A percentile compares a stretch with the other conserved stretches of the same genome.
phyloP scores from a whole-genome alignment of 2,113 vertebrate genomes.

The Rhombomys opimus region DNA sequence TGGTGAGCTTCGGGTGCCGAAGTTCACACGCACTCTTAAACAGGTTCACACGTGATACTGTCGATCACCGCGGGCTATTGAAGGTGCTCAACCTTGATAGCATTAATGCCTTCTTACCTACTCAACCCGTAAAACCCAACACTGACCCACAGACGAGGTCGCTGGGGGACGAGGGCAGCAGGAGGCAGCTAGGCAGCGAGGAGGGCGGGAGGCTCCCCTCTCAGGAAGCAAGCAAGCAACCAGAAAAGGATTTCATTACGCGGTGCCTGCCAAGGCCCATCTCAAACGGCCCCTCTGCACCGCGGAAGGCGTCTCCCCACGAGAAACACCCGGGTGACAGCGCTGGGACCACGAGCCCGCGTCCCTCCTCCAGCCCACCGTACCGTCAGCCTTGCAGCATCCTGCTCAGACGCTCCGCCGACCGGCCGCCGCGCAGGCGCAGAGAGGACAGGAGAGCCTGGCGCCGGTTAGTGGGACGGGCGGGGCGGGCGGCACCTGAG shows the following conservation, averaged over 20 bases:
- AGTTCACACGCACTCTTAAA: neutral
- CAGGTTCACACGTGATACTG: neutral
- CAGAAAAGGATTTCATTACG: neutral
- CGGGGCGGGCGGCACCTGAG: too few species aligned
- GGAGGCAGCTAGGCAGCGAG: neutral
- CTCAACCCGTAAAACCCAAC: neutral
- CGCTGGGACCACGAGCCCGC: neutral
- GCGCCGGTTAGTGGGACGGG: rapidly evolving
- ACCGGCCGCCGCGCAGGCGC: constrained; percentile 1
- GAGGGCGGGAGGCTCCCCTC: neutral
- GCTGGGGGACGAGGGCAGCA: neutral
- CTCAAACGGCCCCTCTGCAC: neutral
- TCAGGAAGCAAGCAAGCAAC: neutral
- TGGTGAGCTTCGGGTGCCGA: neutral
- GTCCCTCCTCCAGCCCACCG: neutral
- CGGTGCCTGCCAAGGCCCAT: neutral
- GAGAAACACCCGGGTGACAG: neutral
- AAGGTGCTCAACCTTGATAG: neutral
- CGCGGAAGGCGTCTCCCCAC: neutral
- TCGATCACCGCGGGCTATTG: neutral
- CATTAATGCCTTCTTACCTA: neutral
- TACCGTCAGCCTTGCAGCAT: rapidly evolving
- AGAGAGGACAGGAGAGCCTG: rapidly evolving
- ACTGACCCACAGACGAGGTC: neutral
- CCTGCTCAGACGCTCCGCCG: neutral